Conservation (phyloP, 2,113 vertebrate genomes). For the Litocranius walleri region DNA sequence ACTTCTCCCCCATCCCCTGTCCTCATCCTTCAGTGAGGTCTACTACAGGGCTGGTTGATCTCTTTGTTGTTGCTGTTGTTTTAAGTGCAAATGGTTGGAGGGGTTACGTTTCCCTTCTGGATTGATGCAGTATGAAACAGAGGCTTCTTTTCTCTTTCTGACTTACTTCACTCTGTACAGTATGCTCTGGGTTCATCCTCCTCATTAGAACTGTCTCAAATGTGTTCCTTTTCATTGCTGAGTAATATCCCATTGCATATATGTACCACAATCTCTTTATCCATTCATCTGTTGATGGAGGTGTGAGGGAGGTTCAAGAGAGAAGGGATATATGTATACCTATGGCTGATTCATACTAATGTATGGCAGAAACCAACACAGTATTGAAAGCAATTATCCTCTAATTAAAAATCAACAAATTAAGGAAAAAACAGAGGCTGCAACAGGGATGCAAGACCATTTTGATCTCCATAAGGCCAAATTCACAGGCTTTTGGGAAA, state of each 20-base stretch:
- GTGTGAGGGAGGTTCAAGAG: neutral
- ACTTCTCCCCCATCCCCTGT: neutral
- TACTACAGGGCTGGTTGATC: too few species aligned
- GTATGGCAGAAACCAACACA: neutral
- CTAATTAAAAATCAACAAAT: neutral
- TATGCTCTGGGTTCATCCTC: neutral
- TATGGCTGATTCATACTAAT: neutral
- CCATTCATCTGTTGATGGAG: neutral
- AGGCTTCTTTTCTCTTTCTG: neutral
- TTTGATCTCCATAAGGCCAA: neutral
- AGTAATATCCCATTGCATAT: neutral
- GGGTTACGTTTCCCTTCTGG: neutral
- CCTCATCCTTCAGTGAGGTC: neutral
- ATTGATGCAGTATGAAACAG: neutral
- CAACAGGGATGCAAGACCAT: neutral
- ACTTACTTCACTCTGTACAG: neutral
- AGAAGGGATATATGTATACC: neutral
- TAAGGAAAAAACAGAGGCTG: neutral
- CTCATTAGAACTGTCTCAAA: neutral
- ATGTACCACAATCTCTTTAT: neutral
- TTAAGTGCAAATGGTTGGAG: neutral
- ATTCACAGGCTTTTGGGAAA: neutral
- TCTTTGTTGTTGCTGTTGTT: neutral
- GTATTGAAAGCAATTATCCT: neutral
- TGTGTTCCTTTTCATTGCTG: neutral